Conservation (phyloP, 2,113 vertebrate species). For the Phyllostomus discolor region DNA sequence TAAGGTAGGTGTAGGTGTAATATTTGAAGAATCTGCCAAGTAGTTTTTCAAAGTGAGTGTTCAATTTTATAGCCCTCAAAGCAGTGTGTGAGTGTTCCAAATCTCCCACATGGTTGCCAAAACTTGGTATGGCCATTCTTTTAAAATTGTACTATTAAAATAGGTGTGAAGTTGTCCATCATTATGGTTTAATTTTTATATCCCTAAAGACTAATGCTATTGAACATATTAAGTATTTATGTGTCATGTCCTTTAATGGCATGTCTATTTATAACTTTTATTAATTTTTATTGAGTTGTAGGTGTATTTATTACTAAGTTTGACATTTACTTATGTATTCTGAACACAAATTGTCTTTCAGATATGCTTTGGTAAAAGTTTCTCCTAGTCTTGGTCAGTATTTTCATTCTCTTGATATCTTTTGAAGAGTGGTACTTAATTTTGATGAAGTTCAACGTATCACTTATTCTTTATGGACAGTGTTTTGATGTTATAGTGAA, state of each 20-base stretch:
- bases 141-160: not conserved
- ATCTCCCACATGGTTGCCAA: not conserved
- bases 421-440: not conserved
- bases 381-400: not conserved
- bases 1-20: not conserved
- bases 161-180: not conserved
- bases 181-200: not conserved
- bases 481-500: not conserved
- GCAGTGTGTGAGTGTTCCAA: fast-evolving
- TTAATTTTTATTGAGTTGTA: not conserved
- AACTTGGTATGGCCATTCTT: not conserved
- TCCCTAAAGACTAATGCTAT: not conserved
- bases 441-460: not conserved
- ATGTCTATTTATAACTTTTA: not conserved
- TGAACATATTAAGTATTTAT: not conserved
- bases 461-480: not conserved
- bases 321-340: not conserved
- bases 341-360: not conserved
- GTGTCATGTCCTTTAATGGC: not conserved
- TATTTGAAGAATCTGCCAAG: not conserved
- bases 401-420: not conserved
- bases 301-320: not conserved
- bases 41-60: not conserved
- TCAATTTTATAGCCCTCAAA: not conserved
- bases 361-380: not conserved